Evolutionary conservation across 2,113 vertebrate genomes (phyloP).

Genomic region (Vicugna pacos): DNA sequence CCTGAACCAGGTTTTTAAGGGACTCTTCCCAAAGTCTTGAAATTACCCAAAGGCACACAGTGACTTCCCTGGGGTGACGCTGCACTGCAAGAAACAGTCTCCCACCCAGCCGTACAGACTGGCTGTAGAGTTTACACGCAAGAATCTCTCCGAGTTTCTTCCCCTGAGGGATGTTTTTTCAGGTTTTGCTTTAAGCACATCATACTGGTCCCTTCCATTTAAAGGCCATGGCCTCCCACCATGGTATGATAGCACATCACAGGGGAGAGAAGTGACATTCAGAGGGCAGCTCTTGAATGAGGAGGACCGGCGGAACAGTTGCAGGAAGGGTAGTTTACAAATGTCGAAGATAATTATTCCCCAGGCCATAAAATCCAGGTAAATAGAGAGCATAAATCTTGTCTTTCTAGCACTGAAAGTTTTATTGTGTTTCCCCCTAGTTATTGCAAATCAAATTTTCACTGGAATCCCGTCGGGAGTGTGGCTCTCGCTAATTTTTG

Average conservation of each 20-base stretch:
- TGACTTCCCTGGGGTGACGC: not conserved
- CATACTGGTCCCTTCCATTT: not conserved
- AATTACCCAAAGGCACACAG: slow-evolving; percentile 15
- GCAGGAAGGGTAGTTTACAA: slow-evolving; percentile 66
- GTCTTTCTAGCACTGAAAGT: slow-evolving; percentile 25
- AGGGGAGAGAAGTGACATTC: slow-evolving; percentile 2
- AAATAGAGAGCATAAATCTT: slow-evolving; percentile 64
- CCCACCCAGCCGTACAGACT: not conserved
- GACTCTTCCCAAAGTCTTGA: not conserved
- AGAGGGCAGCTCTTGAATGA: not conserved
- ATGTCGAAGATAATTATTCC: slow-evolving; percentile 66
- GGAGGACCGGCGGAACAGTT: not conserved
- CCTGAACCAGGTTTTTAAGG: not conserved
- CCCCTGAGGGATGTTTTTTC: not conserved
- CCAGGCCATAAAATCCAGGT: slow-evolving; percentile 53
- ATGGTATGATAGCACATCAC: not conserved
- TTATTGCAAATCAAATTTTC: slow-evolving; percentile 63
- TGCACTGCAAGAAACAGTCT: not conserved
- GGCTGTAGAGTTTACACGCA: not conserved
- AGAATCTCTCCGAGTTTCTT: not conserved
- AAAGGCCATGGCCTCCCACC: slow-evolving; percentile 7
- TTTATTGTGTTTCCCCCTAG: slow-evolving; percentile 40
- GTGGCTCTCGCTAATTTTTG: slow-evolving; percentile 55
- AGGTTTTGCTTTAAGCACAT: slow-evolving; percentile 42
- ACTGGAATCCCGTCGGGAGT: slow-evolving; percentile 40